These are phyloP conservation scores for Nomada fucata DNA, from an alignment of 2,888 invertebrate species.

Conservation along the genomic window DNA sequence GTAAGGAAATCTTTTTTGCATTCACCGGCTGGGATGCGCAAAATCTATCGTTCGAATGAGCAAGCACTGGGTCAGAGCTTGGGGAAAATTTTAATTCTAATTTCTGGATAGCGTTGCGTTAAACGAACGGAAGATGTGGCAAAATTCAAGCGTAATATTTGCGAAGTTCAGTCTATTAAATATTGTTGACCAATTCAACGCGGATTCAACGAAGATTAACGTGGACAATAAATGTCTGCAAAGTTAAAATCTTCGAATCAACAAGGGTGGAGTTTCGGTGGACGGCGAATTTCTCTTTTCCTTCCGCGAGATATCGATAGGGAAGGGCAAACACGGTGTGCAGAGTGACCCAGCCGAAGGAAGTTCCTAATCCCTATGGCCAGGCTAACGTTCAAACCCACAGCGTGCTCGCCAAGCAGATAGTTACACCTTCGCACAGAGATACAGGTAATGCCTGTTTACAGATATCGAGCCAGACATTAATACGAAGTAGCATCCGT, in stretches of 20 bases:
- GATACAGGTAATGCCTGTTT: constrained; percentile 81
- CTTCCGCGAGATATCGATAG: constrained; percentile 65
- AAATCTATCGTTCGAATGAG: too few relatives aligned
- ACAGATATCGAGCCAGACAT: constrained; percentile 83
- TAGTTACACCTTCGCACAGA: constrained; percentile 74
- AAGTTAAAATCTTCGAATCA: constrained; percentile 51
- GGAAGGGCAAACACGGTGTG: constrained; percentile 72
- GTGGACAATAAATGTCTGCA: neutral
- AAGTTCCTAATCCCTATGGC: constrained; percentile 82
- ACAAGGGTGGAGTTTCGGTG: constrained; percentile 28
- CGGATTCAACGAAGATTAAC: neutral
- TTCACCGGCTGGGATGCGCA: too few relatives aligned
- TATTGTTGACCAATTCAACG: too few relatives aligned
- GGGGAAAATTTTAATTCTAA: too few relatives aligned
- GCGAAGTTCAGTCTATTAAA: too few relatives aligned
- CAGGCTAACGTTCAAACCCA: constrained; percentile 81
- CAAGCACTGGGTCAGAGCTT: too few relatives aligned
- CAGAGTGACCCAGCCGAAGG: constrained; percentile 75
- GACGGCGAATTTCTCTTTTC: constrained; percentile 70
- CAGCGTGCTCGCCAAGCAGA: constrained; percentile 74
- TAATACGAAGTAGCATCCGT: constrained; percentile 79
- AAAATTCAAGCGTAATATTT: too few relatives aligned
- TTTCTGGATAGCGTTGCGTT: too few relatives aligned
- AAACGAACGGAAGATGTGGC: too few relatives aligned
- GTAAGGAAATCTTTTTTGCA: neutral